Conservation (phyloP, 2,113 vertebrate species). For the Galeopterus variegatus region DNA sequence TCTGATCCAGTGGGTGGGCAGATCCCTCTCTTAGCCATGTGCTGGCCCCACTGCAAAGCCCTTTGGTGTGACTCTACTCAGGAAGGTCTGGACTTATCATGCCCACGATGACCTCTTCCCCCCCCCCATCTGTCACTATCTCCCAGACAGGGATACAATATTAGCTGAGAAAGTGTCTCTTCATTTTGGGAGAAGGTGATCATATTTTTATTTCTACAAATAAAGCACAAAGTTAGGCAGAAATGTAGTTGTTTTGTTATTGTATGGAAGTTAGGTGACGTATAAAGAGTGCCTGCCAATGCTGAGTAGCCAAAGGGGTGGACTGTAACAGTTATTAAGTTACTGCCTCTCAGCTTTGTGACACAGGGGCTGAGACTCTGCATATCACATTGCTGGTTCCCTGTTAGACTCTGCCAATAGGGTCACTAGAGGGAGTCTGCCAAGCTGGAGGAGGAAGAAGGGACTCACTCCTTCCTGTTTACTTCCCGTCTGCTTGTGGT, state of each 20-base stretch:
- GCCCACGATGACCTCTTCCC: neutral
- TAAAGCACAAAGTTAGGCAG: neutral
- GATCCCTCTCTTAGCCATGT: neutral
- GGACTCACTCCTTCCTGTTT: neutral
- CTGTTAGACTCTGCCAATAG: neutral
- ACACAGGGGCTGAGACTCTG: neutral
- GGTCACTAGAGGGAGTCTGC: neutral
- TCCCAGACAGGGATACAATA: neutral
- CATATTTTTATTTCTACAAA: neutral
- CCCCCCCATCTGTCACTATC: neutral
- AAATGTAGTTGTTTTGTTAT: neutral
- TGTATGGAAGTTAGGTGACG: fast-evolving
- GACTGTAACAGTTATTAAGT: neutral
- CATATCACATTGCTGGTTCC: neutral
- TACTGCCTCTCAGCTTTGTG: neutral
- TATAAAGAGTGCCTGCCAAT: too few species aligned
- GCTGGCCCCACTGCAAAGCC: neutral
- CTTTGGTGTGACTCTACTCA: neutral
- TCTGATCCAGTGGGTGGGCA: neutral
- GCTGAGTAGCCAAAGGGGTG: neutral
- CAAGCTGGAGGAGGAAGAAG: neutral
- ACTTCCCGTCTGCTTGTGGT: neutral
- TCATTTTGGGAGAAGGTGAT: neutral
- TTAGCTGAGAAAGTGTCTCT: neutral
- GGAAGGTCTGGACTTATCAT: neutral